Evolutionary conservation across 2,797 vertebrate genomes (phyloP).

Genomic region (Octomys mimax): DNA sequence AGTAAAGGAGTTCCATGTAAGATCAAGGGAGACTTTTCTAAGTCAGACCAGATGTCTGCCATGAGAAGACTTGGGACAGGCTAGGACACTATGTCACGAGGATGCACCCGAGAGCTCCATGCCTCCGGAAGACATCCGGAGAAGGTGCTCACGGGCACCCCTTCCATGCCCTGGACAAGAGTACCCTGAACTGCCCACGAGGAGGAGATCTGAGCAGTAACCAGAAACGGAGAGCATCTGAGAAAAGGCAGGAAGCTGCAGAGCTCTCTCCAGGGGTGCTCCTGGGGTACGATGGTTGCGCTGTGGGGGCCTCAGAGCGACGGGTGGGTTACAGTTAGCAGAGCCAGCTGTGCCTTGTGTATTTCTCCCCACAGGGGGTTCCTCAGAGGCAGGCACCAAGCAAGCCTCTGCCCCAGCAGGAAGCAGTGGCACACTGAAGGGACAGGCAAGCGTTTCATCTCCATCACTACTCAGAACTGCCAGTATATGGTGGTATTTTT

Average conservation of each 20-base stretch:
- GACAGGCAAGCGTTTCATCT: neutral
- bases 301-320: neutral
- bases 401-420: neutral
- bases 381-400: neutral
- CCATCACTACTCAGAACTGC: neutral
- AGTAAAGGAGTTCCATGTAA: neutral
- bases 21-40: neutral
- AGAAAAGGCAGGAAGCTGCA: neutral
- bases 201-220: slow-evolving; percentile 6
- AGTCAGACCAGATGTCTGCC: neutral
- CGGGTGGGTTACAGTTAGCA: neutral
- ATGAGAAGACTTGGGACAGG: neutral
- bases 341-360: neutral
- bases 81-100: neutral
- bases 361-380: neutral
- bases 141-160: neutral
- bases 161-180: slow-evolving; percentile 1
- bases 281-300: neutral
- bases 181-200: slow-evolving; percentile 56
- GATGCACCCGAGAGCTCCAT: neutral
- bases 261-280: neutral
- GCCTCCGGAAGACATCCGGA: neutral
- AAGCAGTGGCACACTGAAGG: neutral
- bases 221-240: neutral
- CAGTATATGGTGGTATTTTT: neutral